Evolutionary conservation across 2,888 invertebrate species (phyloP).

Genomic region (Tholera decimalis): DNA sequence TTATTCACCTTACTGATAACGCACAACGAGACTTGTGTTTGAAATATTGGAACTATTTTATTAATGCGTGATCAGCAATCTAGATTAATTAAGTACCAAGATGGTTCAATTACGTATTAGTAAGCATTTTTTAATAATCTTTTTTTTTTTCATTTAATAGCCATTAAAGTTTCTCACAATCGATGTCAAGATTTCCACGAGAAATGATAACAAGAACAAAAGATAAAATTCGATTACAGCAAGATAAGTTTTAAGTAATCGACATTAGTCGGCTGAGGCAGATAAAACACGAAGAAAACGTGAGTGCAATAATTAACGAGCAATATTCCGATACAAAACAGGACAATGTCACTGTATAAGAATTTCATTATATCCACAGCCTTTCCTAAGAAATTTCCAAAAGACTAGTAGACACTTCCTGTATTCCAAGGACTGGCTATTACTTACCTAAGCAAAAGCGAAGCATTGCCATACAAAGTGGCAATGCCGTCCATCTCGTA

Average conservation of each 20-base stretch:
- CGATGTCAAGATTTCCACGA: slow-evolving; percentile 3
- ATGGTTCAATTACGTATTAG: background rate
- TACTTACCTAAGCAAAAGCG: no score
- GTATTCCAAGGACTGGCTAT: no score
- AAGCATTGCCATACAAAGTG: no score
- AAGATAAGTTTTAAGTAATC: slow-evolving; percentile 10
- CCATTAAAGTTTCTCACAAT: background rate
- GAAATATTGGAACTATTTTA: slow-evolving; percentile 20
- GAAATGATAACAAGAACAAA: slow-evolving; percentile 17
- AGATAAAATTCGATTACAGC: slow-evolving; percentile 23
- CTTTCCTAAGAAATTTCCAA: no score
- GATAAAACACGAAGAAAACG: slow-evolving; percentile 14
- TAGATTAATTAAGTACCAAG: background rate
- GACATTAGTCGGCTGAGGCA: slow-evolving; percentile 3
- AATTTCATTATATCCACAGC: no score
- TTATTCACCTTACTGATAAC: slow-evolving; percentile 44
- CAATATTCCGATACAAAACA: background rate
- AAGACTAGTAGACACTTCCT: no score
- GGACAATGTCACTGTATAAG: no score
- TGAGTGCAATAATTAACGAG: slow-evolving; percentile 4
- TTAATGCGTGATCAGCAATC: background rate
- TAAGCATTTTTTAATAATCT: background rate
- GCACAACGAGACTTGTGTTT: slow-evolving; percentile 26
- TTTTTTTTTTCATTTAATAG: background rate
- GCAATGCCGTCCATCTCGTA: no score